phyloP scores from a whole-genome alignment of 2,113 vertebrate species.

The Meriones unguiculatus region DNA sequence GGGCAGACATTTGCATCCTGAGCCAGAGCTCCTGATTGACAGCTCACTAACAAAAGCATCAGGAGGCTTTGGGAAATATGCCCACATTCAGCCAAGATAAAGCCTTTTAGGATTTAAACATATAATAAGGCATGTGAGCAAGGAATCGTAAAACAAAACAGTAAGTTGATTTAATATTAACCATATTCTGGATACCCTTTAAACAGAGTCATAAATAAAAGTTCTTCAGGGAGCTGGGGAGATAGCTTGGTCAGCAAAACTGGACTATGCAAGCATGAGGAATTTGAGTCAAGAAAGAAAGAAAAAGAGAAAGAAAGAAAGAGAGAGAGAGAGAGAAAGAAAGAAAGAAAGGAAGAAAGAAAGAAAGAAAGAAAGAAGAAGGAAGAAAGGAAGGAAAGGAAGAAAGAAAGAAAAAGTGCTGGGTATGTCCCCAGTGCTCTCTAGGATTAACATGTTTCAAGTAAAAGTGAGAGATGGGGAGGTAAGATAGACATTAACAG shows the following conservation, averaged over 20 bases:
- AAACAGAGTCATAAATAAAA: conserved; percentile 33
- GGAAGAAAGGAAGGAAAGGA: too few species aligned
- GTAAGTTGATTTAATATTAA: neutral
- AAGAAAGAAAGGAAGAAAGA: too few species aligned
- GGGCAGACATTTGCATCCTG: neutral
- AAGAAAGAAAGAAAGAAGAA: too few species aligned
- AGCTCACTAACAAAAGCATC: neutral
- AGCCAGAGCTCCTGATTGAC: neutral
- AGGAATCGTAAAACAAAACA: neutral
- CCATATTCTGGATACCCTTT: neutral
- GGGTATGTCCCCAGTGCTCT: neutral
- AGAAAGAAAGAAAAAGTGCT: too few species aligned
- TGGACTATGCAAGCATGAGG: too few species aligned
- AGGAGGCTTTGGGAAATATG: neutral
- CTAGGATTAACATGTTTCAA: neutral
- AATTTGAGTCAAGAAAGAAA: neutral
- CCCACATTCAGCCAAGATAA: neutral
- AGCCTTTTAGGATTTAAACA: neutral
- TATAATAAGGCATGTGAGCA: neutral
- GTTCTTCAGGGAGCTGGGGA: neutral
- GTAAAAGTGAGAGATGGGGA: neutral
- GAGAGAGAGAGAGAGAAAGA: too few species aligned
- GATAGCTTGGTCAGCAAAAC: neutral
- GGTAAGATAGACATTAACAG: too few species aligned
- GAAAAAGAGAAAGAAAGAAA: neutral